Evolutionary conservation across 2,113 vertebrate genomes (phyloP), one percentile per base, ranked within the genome.

Genomic region (Bos javanicus): DNA sequence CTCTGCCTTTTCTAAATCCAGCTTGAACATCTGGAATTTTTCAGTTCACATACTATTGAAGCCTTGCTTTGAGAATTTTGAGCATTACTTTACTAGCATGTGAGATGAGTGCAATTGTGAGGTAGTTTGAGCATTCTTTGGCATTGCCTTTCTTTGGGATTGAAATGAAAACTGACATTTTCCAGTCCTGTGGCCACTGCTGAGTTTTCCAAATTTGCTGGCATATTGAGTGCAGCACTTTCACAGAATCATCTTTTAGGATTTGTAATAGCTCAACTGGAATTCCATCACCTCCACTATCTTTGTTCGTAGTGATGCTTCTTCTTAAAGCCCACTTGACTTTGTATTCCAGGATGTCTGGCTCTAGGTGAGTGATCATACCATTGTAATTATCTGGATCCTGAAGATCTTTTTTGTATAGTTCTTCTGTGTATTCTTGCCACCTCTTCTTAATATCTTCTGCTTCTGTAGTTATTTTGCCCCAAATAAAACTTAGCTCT

Each of bases 21-120:
- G 8, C 64, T 71, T 71, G n/a, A 71, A 36, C 64, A 71, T 36
- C 64, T 36, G n/a, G 9, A 71, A 71, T 5, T 71, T 36, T n/a
- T 17, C 1, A 0, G 64, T 71, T 71, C n/a, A 71, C 0, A 0
- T 71, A 21, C 9, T 36, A 17, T 71, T 71, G 17, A 71, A 71
- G 9, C 64, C n/a, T 71, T 1, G 0, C n/a, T 36, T 71, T 10
- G 64, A 71, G 64, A 71, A 71, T 21, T 71, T 71, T 71, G 64
- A 71, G n/a, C 64, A 36, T 67, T 19, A n/a, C 64, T 71, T 71
- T 71, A 71, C n/a, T 71, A 67, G 33, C 0, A 0, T 36, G 64
- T 67, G 64, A 67, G 33, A 36, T n/a, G 64, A 67, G 17, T 67
- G 8, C 33, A 36, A 67, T 21, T 36, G 33, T 67, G 33, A 1